Evolutionary conservation across 2,113 vertebrate genomes (phyloP).

Genomic region (Puffinus mauretanicus): DNA sequence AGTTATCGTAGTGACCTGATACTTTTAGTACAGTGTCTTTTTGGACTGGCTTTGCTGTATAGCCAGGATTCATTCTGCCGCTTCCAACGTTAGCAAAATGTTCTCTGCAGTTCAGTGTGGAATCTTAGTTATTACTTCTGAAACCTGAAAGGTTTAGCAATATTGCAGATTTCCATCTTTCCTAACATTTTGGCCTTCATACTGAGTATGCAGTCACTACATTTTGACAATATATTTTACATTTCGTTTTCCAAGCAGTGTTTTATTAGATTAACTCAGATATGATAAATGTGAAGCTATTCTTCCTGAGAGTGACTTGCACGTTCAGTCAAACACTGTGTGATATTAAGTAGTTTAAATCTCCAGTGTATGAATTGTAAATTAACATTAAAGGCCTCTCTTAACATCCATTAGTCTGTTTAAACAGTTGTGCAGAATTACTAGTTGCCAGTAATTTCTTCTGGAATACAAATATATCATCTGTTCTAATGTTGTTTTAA

Average conservation of each 20-base stretch:
- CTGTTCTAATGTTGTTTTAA: not conserved
- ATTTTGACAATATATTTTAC: not conserved
- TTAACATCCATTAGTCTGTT: constrained; percentile 14
- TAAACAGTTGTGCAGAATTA: constrained; percentile 10
- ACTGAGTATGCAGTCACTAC: not conserved
- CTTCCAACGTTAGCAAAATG: not conserved
- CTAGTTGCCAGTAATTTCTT: not conserved
- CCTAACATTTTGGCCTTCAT: not conserved
- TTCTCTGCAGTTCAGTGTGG: not conserved
- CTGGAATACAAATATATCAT: not conserved
- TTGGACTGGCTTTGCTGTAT: not conserved
- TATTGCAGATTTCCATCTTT: not conserved
- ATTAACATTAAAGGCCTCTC: constrained; percentile 10
- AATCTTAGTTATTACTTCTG: not conserved
- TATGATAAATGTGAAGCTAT: too few relatives aligned
- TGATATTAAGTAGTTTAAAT: constrained; percentile 7
- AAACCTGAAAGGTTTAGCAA: not conserved
- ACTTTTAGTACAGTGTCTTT: not conserved
- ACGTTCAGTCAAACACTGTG: not conserved
- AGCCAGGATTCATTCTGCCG: not conserved
- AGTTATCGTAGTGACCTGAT: not conserved
- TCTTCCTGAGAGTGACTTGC: not conserved
- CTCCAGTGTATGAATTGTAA: not conserved
- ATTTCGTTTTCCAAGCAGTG: constrained; percentile 6
- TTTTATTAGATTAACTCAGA: constrained; percentile 62